A percentile compares a stretch with the other conserved stretches of the same genome.
Evolutionary conservation across 2,888 invertebrate genomes (phyloP).

Genomic region (Epistrophe grossulariae): DNA sequence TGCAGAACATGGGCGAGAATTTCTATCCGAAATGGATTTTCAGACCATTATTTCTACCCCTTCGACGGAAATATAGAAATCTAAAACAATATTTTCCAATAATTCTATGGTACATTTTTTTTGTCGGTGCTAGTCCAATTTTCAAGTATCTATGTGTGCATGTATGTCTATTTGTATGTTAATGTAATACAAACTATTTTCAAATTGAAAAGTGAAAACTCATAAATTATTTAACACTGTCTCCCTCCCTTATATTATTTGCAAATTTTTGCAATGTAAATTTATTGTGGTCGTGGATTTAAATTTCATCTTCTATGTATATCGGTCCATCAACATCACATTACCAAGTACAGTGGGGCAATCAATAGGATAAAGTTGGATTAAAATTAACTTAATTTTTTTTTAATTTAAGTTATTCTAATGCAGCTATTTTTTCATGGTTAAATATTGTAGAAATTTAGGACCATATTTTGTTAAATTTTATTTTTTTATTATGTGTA

Average conservation of each 20-base stretch:
- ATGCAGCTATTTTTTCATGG: background rate
- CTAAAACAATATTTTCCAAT: no score
- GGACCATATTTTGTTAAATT: no score
- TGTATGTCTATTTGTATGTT: no score
- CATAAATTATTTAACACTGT: slow-evolving; percentile 14
- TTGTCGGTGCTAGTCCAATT: no score
- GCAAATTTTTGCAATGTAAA: slow-evolving; percentile 55
- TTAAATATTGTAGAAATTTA: no score
- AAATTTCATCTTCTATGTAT: slow-evolving; percentile 29
- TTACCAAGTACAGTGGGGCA: background rate
- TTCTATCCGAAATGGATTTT: no score
- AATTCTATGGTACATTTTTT: no score
- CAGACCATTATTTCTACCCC: no score
- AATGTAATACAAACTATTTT: background rate
- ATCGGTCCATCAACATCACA: slow-evolving; percentile 29
- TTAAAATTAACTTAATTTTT: background rate
- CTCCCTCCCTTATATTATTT: background rate
- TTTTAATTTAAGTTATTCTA: background rate
- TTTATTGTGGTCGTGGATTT: slow-evolving; percentile 60
- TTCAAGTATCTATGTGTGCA: no score
- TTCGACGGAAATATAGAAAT: no score
- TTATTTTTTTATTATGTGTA: no score
- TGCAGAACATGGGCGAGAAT: no score
- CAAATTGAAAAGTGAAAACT: slow-evolving; percentile 54
- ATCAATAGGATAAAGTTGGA: background rate